Conservation (phyloP, 2,113 vertebrate species). For the Pogonocichla stellata region DNA sequence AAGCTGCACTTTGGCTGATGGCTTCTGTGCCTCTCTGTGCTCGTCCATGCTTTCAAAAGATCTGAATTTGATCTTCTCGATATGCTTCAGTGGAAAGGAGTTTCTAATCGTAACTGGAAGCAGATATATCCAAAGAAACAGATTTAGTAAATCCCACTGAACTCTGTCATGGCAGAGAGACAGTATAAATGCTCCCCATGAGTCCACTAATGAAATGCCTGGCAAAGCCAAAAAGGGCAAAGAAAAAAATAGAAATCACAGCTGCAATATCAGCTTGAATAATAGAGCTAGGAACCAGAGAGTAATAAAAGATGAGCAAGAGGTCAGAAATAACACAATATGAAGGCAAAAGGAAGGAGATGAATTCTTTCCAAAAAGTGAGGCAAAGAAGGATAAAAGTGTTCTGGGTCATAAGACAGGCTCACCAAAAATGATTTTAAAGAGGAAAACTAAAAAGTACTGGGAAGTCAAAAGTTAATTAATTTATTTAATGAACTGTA, state of each 20-base stretch:
- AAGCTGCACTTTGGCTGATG: background rate
- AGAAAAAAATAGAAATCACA: constrained; percentile 70
- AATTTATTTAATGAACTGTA: background rate
- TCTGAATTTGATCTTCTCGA: background rate
- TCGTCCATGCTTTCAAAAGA: background rate
- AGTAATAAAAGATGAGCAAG: constrained; percentile 66
- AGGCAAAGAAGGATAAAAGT: background rate
- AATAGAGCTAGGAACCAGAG: constrained; percentile 3
- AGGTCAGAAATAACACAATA: constrained; percentile 64
- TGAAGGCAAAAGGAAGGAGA: constrained; percentile 16
- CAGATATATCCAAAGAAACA: constrained; percentile 39
- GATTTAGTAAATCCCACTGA: constrained; percentile 60
- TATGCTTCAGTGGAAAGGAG: background rate
- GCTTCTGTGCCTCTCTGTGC: background rate
- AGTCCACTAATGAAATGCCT: constrained; percentile 63
- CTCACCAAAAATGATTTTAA: background rate
- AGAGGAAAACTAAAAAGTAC: background rate
- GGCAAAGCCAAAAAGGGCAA: constrained; percentile 71
- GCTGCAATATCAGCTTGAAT: constrained; percentile 69
- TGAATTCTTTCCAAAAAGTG: background rate
- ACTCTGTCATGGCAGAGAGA: constrained; percentile 39
- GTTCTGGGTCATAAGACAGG: background rate
- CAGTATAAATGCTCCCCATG: constrained; percentile 51
- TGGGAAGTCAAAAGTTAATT: background rate
- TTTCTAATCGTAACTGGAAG: constrained; percentile 53